These are phyloP conservation scores for Holothuria leucospilota DNA, from an alignment of 53 echinoderm and acorn worm species.

Conservation along the genomic window DNA sequence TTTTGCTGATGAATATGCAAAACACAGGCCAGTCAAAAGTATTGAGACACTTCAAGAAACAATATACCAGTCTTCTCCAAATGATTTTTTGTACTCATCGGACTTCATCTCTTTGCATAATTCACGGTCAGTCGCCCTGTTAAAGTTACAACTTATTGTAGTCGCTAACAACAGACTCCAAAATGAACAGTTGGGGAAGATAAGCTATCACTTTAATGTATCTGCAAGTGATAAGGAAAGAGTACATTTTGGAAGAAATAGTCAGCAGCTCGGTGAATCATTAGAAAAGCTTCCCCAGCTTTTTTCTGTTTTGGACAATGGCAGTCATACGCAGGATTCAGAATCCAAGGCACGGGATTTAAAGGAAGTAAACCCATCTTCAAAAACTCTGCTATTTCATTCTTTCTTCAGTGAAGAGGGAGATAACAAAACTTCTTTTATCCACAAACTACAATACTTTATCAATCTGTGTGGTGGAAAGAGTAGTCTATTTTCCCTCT, in stretches of 20 bases:
- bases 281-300: too few species aligned
- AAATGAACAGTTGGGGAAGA: neutral
- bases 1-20: neutral
- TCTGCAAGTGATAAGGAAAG: neutral
- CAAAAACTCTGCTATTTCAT: neutral
- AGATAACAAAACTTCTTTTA: neutral
- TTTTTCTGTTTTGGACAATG: too few species aligned
- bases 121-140: neutral
- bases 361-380: too few species aligned
- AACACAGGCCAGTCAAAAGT: neutral
- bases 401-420: slow-evolving; percentile 20
- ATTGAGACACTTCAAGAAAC: neutral
- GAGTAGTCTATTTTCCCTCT: neutral
- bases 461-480: slow-evolving; percentile 18
- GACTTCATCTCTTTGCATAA: slow-evolving; percentile 29
- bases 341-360: too few species aligned
- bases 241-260: neutral
- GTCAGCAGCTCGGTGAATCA: too few species aligned
- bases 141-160: slow-evolving; percentile 25
- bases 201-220: slow-evolving; percentile 12
- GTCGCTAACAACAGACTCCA: neutral
- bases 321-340: too few species aligned
- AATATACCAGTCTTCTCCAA: neutral
- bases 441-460: slow-evolving; percentile 37
- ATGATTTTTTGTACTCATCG: neutral